These are phyloP conservation scores for Turritopsis dohrnii DNA, from an alignment of 30 jellyfish, hydroid and myxozoan species.

Conservation along the genomic window DNA sequence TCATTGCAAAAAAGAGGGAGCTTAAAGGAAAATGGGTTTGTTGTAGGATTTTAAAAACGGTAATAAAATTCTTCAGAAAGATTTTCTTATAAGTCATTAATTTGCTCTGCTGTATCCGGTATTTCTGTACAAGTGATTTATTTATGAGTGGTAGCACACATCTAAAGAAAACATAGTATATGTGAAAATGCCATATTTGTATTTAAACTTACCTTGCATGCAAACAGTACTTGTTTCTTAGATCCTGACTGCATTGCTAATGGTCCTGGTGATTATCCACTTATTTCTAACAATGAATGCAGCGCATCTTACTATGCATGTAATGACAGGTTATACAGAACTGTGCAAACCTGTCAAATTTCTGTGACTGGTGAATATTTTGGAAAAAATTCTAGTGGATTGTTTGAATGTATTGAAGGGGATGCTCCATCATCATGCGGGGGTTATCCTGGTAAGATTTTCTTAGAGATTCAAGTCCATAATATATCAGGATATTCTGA, in stretches of 20 bases:
- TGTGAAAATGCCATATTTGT: too few species aligned
- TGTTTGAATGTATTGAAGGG: constrained; percentile 2
- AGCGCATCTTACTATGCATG: neutral
- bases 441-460: neutral
- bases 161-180: too few species aligned
- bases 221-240: neutral
- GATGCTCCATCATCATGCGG: constrained; percentile 10
- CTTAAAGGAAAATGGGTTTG: too few species aligned
- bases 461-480: too few species aligned
- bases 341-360: constrained; percentile 7
- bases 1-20: neutral
- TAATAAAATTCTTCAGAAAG: too few species aligned
- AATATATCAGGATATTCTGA: too few species aligned
- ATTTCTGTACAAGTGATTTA: too few species aligned
- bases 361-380: constrained; percentile 14
- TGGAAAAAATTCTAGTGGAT: neutral
- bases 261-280: constrained; percentile 1
- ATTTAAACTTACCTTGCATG: too few species aligned
- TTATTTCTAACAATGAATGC: constrained; percentile 4
- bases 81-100: too few species aligned
- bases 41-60: too few species aligned
- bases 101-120: too few species aligned
- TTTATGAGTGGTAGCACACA: too few species aligned
- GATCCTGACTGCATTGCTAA: constrained; percentile 21
- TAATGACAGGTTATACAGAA: neutral